Evolutionary conservation across 2,797 vertebrate species (phyloP).

Genomic region (Galago senegalensis): DNA sequence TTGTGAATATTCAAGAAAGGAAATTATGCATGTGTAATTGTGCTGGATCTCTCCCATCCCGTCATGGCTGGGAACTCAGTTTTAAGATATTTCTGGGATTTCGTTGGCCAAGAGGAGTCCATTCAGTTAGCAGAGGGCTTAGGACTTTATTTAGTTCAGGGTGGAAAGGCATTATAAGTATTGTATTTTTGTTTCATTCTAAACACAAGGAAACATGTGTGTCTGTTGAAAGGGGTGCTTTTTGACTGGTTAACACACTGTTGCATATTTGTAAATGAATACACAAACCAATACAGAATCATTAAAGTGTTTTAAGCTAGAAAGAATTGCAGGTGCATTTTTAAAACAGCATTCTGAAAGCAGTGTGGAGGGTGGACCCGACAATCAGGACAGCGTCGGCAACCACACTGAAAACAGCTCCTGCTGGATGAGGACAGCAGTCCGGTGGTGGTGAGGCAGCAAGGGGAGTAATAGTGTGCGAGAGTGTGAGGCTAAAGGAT

Average conservation of each 20-base stretch:
- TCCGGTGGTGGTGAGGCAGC: background rate
- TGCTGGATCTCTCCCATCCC: background rate
- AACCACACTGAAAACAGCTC: background rate
- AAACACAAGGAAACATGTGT: background rate
- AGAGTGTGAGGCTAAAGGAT: background rate
- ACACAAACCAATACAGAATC: background rate
- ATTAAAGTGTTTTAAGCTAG: background rate
- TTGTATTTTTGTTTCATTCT: background rate
- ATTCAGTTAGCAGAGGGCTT: background rate
- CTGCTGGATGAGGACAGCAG: background rate
- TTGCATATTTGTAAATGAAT: background rate
- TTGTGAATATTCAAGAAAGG: background rate
- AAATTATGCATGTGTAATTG: background rate
- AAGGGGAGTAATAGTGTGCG: accelerated
- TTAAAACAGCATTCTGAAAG: conserved; percentile 8
- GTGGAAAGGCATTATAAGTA: background rate
- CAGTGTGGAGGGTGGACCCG: too few relatives aligned
- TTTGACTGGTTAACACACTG: background rate
- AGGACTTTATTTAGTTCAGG: background rate
- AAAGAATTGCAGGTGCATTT: background rate
- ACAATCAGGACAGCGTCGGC: background rate
- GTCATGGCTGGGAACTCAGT: background rate
- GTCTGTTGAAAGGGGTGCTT: background rate
- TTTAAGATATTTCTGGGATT: background rate
- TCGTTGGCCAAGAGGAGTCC: background rate